Conservation (phyloP, 2,797 vertebrate species). For the Smutsia gigantea region DNA sequence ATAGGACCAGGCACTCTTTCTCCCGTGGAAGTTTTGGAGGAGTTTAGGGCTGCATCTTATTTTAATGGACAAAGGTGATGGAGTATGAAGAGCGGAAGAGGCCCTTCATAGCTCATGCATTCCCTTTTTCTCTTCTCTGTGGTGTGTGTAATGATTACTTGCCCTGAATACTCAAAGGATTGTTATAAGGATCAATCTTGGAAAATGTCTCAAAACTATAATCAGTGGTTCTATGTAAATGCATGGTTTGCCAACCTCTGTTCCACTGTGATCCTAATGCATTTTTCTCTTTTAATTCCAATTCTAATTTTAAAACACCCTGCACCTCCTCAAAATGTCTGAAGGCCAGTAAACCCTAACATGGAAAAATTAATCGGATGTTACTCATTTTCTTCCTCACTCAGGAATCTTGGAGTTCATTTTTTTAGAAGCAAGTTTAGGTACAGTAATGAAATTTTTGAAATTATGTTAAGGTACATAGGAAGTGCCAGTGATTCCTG, state of each 20-base stretch:
- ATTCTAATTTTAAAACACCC: constrained; percentile 1
- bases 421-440: constrained; percentile 7
- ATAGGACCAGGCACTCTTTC: not conserved
- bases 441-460: constrained; percentile 31
- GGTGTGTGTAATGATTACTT: not conserved
- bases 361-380: not conserved
- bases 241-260: not conserved
- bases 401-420: not conserved
- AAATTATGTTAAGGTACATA: not conserved
- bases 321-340: constrained; percentile 47
- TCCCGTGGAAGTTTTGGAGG: not conserved
- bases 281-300: constrained; percentile 19
- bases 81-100: not conserved
- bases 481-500: not conserved
- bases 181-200: not conserved
- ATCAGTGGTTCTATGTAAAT: not conserved
- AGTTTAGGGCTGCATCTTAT: not conserved
- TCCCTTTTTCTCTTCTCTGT: not conserved
- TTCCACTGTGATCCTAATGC: not conserved
- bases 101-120: not conserved
- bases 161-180: not conserved
- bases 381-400: constrained; percentile 40
- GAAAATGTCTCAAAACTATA: constrained; percentile 22
- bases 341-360: not conserved
- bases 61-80: not conserved